These are phyloP conservation scores for Dinothrombium tinctorium DNA, from an alignment of 1,140 invertebrate genomes.

Conservation along the genomic window DNA sequence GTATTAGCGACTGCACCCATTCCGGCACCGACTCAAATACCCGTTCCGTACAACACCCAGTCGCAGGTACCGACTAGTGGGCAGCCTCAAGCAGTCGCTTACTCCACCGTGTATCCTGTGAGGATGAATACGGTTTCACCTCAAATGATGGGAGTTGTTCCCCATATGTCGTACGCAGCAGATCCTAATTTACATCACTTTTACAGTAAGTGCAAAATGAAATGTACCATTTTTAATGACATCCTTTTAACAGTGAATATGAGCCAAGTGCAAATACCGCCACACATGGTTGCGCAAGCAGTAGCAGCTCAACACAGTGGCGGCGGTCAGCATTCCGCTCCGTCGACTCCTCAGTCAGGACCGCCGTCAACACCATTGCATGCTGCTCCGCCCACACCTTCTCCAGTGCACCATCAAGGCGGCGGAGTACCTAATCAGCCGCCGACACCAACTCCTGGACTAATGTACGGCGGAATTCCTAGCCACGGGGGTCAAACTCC, in stretches of 20 bases:
- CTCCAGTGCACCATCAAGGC: constrained; percentile 1
- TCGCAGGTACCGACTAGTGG: not conserved
- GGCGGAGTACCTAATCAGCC: constrained; percentile 1
- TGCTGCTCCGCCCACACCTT: not conserved
- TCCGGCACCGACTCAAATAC: too few species aligned
- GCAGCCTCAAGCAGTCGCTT: not conserved
- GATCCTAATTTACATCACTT: not conserved
- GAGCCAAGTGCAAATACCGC: not conserved
- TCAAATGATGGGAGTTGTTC: not conserved
- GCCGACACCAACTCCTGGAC: not conserved
- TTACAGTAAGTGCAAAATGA: not conserved
- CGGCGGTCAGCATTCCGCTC: not conserved
- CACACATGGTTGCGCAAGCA: constrained; percentile 1
- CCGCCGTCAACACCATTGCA: not conserved
- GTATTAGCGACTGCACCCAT: constrained; percentile 2
- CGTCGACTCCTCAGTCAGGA: not conserved
- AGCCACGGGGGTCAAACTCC: too few species aligned
- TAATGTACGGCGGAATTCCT: too few species aligned
- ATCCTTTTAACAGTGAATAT: not conserved
- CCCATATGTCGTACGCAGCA: not conserved
- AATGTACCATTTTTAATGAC: not conserved
- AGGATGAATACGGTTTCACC: not conserved
- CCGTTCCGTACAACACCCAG: not conserved
- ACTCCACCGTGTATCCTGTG: not conserved
- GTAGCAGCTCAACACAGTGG: not conserved